Evolutionary conservation across 2,888 invertebrate species (phyloP).

Genomic region (Lasioglossum pauxillum): DNA sequence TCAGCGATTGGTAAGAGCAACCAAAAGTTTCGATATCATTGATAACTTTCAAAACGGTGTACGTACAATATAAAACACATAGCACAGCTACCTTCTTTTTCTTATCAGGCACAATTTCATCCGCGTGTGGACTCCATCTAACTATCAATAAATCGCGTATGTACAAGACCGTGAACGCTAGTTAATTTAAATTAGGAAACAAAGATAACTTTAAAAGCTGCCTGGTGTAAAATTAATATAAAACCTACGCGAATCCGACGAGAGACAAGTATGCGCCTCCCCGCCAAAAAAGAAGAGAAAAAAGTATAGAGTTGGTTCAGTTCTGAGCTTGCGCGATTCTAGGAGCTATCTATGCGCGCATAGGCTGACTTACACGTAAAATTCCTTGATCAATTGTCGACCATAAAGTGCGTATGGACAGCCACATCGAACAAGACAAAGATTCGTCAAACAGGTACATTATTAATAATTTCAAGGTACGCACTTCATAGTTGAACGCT

Average conservation of each 20-base stretch:
- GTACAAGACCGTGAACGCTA: constrained; percentile 52
- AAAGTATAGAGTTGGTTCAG: constrained; percentile 22
- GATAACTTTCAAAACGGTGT: constrained; percentile 30
- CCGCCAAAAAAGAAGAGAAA: constrained; percentile 8
- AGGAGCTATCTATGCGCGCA: constrained; percentile 6
- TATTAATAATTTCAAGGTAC: constrained; percentile 44
- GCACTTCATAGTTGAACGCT: constrained; percentile 48
- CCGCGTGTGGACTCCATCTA: constrained; percentile 24
- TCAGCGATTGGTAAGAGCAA: constrained; percentile 20
- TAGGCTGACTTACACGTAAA: constrained; percentile 25
- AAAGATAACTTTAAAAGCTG: constrained; percentile 54
- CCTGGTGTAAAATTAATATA: constrained; percentile 47
- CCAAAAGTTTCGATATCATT: constrained; percentile 21
- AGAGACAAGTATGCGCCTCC: background rate
- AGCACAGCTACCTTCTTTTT: constrained; percentile 45
- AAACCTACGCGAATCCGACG: constrained; percentile 24
- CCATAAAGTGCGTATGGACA: constrained; percentile 42
- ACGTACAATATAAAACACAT: constrained; percentile 31
- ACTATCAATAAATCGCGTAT: constrained; percentile 46
- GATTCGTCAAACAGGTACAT: constrained; percentile 58
- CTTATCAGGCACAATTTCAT: constrained; percentile 41
- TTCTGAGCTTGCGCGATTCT: constrained; percentile 24
- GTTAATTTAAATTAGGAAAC: constrained; percentile 58
- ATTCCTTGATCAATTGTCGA: constrained; percentile 35
- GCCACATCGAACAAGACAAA: constrained; percentile 22